Evolutionary conservation across 2,113 vertebrate genomes (phyloP).

Genomic region (Aspiorhynchus laticeps): DNA sequence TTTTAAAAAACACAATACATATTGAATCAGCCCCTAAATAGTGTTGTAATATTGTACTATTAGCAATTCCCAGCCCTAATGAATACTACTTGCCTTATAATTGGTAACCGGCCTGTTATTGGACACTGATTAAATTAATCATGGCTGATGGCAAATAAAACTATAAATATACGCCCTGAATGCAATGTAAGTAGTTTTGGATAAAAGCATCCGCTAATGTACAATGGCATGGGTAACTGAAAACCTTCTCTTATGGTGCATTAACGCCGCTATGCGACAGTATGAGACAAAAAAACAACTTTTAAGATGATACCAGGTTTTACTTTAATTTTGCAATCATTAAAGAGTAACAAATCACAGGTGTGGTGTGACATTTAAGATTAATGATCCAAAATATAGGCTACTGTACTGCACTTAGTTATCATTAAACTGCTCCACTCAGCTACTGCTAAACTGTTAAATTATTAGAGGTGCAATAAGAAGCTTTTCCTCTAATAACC

Average conservation of each 20-base stretch:
- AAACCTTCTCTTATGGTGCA: neutral
- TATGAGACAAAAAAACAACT: neutral
- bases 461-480: constrained; percentile 11
- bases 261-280: neutral
- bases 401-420: neutral
- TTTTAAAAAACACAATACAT: neutral
- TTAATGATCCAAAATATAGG: neutral
- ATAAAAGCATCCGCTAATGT: no score
- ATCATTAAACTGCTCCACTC: neutral
- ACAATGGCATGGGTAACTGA: neutral
- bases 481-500: neutral
- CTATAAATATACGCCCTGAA: no score
- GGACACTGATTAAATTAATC: neutral
- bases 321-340: neutral
- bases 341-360: neutral
- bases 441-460: neutral
- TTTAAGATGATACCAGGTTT: neutral
- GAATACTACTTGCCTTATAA: neutral
- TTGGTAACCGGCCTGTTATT: neutral
- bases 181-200: no score
- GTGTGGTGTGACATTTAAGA: neutral
- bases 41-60: neutral
- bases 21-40: neutral
- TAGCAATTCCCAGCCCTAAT: neutral
- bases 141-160: neutral